Evolutionary conservation across 2,797 vertebrate genomes (phyloP).

Genomic region (Scomberomorus guttatus): DNA sequence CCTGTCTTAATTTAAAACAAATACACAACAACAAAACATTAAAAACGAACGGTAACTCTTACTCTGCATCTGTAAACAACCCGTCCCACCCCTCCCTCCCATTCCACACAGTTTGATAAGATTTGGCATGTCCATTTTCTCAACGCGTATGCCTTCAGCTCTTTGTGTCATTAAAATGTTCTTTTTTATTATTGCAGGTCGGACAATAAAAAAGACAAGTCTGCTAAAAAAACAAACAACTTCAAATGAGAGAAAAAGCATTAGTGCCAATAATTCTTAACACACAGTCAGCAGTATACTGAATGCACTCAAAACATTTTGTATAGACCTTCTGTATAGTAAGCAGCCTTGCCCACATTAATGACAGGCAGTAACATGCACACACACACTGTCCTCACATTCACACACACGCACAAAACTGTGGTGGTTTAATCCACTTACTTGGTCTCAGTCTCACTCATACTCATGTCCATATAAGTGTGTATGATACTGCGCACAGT

Average conservation of each 20-base stretch:
- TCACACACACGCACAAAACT: conserved; percentile 66
- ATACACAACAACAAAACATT: conserved; percentile 88
- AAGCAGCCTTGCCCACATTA: conserved; percentile 85
- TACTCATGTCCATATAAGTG: conserved; percentile 70
- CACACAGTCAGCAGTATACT: conserved; percentile 87
- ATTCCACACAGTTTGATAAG: conserved; percentile 86
- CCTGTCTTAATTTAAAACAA: conserved; percentile 90
- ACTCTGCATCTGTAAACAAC: conserved; percentile 87
- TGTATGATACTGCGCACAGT: conserved; percentile 67
- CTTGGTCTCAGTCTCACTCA: conserved; percentile 85
- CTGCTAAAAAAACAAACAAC: conserved; percentile 79
- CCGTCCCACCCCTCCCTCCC: conserved; percentile 76
- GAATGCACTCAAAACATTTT: conserved; percentile 84
- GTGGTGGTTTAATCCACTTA: conserved; percentile 85
- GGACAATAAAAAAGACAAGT: conserved; percentile 86
- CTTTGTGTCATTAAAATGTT: conserved; percentile 86
- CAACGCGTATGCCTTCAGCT: conserved; percentile 84
- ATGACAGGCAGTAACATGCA: conserved; percentile 86
- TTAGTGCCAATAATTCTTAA: conserved; percentile 88
- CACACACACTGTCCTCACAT: conserved; percentile 74
- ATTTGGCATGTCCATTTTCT: conserved; percentile 88
- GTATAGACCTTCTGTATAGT: conserved; percentile 85
- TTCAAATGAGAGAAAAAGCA: conserved; percentile 84
- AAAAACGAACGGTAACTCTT: conserved; percentile 86
- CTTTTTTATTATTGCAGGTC: conserved; percentile 88